Conservation (phyloP, 2,888 invertebrate species). For the Ariolimax columbianus region DNA sequence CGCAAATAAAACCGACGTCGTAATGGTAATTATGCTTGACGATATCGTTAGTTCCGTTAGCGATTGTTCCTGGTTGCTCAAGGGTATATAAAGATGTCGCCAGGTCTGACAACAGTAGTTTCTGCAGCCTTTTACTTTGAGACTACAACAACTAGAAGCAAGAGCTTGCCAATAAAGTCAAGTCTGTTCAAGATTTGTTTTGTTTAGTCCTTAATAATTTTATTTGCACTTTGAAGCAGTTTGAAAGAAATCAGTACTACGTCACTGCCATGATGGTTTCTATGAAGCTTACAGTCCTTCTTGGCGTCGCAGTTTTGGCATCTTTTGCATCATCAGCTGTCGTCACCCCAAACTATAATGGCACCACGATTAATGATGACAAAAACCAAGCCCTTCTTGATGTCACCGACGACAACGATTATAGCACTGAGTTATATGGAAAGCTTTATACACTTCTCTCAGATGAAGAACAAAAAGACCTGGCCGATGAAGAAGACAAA, state of each 20-base stretch:
- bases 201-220: neutral
- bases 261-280: neutral
- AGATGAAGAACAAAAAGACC: constrained; percentile 26
- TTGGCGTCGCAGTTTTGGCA: neutral
- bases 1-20: too few species aligned
- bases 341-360: neutral
- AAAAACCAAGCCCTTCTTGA: neutral
- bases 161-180: too few species aligned
- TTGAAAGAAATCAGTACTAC: neutral
- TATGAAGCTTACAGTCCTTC: neutral
- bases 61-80: too few species aligned
- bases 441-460: constrained; percentile 21
- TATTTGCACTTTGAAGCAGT: neutral
- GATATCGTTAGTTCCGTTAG: too few species aligned
- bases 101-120: too few species aligned
- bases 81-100: too few species aligned
- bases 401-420: constrained; percentile 3
- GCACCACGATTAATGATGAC: neutral
- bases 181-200: too few species aligned
- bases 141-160: too few species aligned
- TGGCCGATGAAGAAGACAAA: constrained; percentile 40
- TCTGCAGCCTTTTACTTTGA: too few species aligned
- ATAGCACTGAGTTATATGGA: constrained; percentile 3
- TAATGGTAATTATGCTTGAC: too few species aligned
- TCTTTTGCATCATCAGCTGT: neutral